phyloP scores from a whole-genome alignment of 2,888 invertebrate genomes.

The Phasia obesa region DNA sequence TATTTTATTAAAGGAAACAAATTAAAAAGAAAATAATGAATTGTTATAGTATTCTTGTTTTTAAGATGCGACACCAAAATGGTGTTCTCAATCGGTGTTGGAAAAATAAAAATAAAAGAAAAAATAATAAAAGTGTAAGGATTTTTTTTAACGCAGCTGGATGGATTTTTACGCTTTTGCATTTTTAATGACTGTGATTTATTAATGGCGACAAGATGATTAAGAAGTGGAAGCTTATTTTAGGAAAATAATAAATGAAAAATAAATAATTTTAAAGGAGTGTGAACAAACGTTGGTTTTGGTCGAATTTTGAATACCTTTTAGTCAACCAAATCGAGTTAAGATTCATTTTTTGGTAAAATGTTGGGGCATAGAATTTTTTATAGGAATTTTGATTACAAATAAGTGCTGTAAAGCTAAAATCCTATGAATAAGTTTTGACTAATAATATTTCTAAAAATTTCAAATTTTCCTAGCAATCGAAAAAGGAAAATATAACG shows the following conservation, averaged over 20 bases:
- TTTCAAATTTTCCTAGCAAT: no score
- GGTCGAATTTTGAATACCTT: neutral
- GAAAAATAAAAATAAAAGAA: constrained; percentile 21
- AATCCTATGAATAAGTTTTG: no score
- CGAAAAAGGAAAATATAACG: no score
- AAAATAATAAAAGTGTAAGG: constrained; percentile 49
- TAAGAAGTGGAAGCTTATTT: constrained; percentile 74
- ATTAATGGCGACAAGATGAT: constrained; percentile 81
- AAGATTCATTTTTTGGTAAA: no score
- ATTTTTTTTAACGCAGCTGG: constrained; percentile 70
- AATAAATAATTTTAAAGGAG: neutral
- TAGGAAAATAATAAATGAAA: constrained; percentile 41
- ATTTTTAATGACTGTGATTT: constrained; percentile 82
- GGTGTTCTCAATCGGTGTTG: constrained; percentile 55
- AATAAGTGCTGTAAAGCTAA: no score
- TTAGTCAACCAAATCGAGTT: no score
- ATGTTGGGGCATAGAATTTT: no score
- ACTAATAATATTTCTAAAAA: no score
- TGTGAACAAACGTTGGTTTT: neutral
- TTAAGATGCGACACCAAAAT: constrained; percentile 55
- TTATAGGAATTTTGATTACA: no score
- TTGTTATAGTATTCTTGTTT: constrained; percentile 69
- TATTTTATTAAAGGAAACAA: constrained; percentile 56
- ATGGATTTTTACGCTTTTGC: constrained; percentile 73
- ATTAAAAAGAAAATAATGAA: constrained; percentile 71